Conservation (phyloP, 2,797 vertebrate species). For the Tympanoctomys barrerae region DNA sequence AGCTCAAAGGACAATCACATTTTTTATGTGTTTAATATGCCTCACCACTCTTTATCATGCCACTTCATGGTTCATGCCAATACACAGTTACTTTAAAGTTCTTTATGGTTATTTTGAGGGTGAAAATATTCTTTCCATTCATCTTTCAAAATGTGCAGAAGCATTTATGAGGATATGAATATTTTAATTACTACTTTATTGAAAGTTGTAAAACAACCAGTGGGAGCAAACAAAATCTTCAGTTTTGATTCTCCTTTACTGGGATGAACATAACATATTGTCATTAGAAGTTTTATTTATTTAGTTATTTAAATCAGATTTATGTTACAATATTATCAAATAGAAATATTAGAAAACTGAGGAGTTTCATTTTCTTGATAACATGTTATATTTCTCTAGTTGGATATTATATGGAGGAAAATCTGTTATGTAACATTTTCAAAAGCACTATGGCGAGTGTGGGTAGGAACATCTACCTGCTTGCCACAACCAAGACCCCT, state of each 20-base stretch:
- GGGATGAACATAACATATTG: neutral
- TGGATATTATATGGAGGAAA: neutral
- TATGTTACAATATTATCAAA: constrained; percentile 17
- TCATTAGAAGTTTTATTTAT: constrained; percentile 36
- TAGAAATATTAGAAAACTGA: constrained; percentile 20
- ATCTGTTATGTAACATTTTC: neutral
- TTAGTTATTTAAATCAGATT: neutral
- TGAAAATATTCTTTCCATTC: constrained; percentile 71
- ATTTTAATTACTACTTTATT: constrained; percentile 60
- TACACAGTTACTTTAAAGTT: constrained; percentile 67
- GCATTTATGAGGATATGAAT: constrained; percentile 63
- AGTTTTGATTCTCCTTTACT: constrained; percentile 41
- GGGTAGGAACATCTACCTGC: too few relatives aligned
- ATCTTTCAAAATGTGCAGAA: constrained; percentile 59
- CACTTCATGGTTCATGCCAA: constrained; percentile 70
- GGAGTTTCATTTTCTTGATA: neutral
- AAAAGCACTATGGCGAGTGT: neutral
- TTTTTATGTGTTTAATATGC: constrained; percentile 69
- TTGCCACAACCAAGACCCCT: too few relatives aligned
- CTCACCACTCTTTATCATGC: constrained; percentile 67
- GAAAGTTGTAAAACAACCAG: constrained; percentile 60
- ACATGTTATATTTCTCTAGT: neutral
- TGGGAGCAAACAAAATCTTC: constrained; percentile 71
- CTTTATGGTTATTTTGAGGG: constrained; percentile 68
- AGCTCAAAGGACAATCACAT: constrained; percentile 69